Base-by-base conservation (phyloP, 2,113 vertebrate genomes). In the Onychorhynchus coronatus region DNA sequence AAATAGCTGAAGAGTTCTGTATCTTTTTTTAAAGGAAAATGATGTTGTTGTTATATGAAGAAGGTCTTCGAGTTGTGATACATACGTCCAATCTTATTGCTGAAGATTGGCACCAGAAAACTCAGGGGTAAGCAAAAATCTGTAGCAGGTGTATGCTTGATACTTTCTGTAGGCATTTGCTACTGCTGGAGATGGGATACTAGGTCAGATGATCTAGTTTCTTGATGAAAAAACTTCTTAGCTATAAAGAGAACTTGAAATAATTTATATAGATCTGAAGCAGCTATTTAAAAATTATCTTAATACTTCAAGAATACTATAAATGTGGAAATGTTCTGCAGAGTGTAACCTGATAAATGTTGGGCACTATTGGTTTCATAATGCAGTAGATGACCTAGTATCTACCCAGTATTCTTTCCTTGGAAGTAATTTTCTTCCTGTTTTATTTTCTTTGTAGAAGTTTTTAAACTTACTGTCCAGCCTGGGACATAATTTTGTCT, bases 41-140 rank as follows among this genome's bases (percentile, higher is more conserved):
- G 99, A 99, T 99, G 99, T 85, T 99, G 39, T 94, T 99, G 79
- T 98, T 98, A 46, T 99, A 99, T 5, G 98, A 99, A 88, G 99
- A 99, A 98, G 99, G 99, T 65, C 98, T 99, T 94, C 98, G 99
- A 75, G 99, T 99, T 27, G 97, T 99, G 88, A 99, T 99, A 79
- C 98, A 99, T 91, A 99, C 99, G 14, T 99, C 99, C 68, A 99
- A 99, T 97, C 98, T 99, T 88, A 99, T 99, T 96, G 98, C 95
- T 77, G 99, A 97, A 2, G 99, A 99, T 95, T 99, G 99, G 99
- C 98, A 99, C 95, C 99, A 99, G 98, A 99, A 99, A 95, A 99
- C 99, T 53, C 99, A 99, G 88, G 99, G 99, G 99, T 99, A 92
- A 89, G 98, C 82, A 66, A 28, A 9, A 20, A 24, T 59, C 15